Conservation (phyloP, 2,888 invertebrate genomes). For the Agrochola macilenta region DNA sequence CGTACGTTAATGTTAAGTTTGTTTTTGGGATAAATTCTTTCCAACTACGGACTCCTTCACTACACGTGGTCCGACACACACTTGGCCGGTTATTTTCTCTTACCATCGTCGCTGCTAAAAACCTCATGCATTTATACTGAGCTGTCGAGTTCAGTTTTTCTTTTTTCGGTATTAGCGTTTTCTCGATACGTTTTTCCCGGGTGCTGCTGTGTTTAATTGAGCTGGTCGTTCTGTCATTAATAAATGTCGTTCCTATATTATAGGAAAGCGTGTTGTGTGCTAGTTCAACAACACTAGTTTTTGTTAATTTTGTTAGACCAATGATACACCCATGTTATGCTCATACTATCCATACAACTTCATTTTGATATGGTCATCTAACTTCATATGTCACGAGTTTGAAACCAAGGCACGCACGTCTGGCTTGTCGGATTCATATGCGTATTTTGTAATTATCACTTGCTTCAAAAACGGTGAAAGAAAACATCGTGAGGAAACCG, state of each 20-base stretch:
- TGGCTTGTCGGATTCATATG: too few relatives aligned
- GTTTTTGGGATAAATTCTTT: too few relatives aligned
- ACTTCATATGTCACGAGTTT: too few relatives aligned
- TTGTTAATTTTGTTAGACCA: not conserved
- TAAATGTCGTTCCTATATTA: conserved; percentile 8
- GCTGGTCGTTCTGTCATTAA: conserved; percentile 21
- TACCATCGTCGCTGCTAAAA: not conserved
- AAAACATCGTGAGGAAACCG: too few relatives aligned
- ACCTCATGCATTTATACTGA: conserved; percentile 34
- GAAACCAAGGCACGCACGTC: too few relatives aligned
- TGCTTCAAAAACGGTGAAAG: too few relatives aligned
- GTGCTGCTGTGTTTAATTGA: conserved; percentile 27
- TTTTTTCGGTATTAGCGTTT: conserved; percentile 18
- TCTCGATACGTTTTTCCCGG: not conserved
- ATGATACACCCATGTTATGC: not conserved
- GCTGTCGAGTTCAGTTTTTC: conserved; percentile 1
- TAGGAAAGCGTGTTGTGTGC: not conserved
- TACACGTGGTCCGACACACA: too few relatives aligned
- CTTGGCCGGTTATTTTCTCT: not conserved
- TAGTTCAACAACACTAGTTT: too few relatives aligned
- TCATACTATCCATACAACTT: not conserved
- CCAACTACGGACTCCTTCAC: too few relatives aligned
- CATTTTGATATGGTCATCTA: too few relatives aligned
- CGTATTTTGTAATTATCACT: too few relatives aligned
- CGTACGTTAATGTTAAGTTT: too few relatives aligned